Percentiles rank a stretch among this genome's conserved stretches.
phyloP scores from a whole-genome alignment of 1,140 invertebrate genomes.

The Scaptomyza graminum region DNA sequence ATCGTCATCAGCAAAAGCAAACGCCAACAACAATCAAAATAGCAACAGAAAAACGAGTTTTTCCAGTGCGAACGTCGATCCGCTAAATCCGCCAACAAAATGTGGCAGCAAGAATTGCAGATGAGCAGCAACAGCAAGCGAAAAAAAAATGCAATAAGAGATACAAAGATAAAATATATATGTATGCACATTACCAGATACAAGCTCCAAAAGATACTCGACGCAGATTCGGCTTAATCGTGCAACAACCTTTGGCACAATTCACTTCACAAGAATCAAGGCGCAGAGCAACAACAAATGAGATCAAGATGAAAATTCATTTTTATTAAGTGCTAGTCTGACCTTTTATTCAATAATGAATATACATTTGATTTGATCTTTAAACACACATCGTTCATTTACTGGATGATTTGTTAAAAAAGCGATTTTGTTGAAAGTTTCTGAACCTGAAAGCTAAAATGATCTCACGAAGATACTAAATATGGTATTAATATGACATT shows the following conservation, averaged over 20 bases:
- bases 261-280: not conserved
- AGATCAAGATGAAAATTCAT: no score
- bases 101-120: constrained; percentile 42
- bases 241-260: constrained; percentile 4
- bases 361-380: no score
- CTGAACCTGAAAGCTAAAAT: no score
- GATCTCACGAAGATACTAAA: no score
- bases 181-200: not conserved
- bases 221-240: not conserved
- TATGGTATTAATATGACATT: no score
- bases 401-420: no score
- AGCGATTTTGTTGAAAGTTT: no score
- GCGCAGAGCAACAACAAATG: not conserved
- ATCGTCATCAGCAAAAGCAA: constrained; percentile 28
- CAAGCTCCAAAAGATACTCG: not conserved
- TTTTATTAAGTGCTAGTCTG: no score
- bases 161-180: constrained; percentile 4
- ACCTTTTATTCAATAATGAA: no score
- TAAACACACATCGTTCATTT: no score
- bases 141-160: constrained; percentile 3
- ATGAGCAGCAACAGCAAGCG: constrained; percentile 25
- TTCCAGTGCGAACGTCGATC: constrained; percentile 53
- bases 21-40: constrained; percentile 1
- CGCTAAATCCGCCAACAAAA: constrained; percentile 30
- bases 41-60: constrained; percentile 39